phyloP scores from a whole-genome alignment of 1,140 invertebrate species.

The Aphaenogaster rudis region DNA sequence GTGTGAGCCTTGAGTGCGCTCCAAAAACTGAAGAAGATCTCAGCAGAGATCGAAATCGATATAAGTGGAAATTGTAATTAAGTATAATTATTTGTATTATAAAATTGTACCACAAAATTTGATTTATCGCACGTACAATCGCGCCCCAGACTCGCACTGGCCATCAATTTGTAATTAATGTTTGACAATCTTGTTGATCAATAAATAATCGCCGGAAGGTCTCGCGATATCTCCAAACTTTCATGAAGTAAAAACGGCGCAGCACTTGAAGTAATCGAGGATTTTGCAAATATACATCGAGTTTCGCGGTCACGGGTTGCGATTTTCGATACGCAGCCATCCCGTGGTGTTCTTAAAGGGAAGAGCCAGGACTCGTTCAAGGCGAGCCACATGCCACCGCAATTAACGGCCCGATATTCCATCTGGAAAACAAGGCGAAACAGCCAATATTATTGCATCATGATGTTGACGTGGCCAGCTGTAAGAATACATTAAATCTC shows the following conservation, averaged over 20 bases:
- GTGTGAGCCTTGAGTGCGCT: no score
- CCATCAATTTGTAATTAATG: no score
- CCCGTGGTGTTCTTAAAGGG: slow-evolving; percentile 53
- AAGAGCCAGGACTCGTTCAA: slow-evolving; percentile 66
- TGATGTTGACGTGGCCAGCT: slow-evolving; percentile 40
- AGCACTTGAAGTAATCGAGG: not conserved
- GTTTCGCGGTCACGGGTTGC: not conserved
- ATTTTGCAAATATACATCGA: slow-evolving; percentile 5
- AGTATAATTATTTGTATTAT: no score
- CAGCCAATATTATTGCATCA: slow-evolving; percentile 69
- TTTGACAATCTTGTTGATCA: not conserved
- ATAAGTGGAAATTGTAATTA: no score
- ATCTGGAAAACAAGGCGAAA: slow-evolving; percentile 70
- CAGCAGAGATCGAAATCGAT: no score
- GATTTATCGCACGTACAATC: no score
- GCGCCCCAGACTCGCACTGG: no score
- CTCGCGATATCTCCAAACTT: not conserved
- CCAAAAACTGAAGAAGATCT: no score
- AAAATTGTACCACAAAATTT: no score
- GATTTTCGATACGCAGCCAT: slow-evolving; percentile 38
- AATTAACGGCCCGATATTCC: slow-evolving; percentile 71
- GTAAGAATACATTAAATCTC: slow-evolving; percentile 61
- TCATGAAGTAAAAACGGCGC: not conserved
- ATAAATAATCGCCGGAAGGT: not conserved
- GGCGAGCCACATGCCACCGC: slow-evolving; percentile 60